These are phyloP conservation scores for Acinonyx jubatus DNA, from an alignment of 2,113 vertebrate genomes.

Conservation along the genomic window DNA sequence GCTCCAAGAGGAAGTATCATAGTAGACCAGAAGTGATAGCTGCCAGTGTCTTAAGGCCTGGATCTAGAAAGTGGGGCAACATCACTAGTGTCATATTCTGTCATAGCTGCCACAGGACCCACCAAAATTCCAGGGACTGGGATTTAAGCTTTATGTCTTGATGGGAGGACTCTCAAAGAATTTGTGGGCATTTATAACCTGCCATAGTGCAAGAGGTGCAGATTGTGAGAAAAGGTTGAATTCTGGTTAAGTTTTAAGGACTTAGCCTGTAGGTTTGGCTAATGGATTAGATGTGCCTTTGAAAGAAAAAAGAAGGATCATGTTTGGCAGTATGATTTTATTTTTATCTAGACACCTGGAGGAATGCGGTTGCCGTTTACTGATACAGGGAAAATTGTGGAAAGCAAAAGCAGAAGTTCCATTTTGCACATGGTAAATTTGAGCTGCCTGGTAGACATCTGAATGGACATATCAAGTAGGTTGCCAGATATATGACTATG, in stretches of 20 bases:
- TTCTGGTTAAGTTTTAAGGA: background rate
- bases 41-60: background rate
- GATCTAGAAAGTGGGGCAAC: background rate
- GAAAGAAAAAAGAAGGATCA: background rate
- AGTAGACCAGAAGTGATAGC: background rate
- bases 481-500: background rate
- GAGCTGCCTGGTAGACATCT: background rate
- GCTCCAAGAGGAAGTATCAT: background rate
- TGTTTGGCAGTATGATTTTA: background rate
- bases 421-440: background rate
- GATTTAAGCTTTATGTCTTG: background rate
- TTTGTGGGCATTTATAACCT: background rate
- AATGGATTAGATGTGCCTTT: background rate
- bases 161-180: background rate
- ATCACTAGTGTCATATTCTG: background rate
- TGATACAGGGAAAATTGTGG: background rate
- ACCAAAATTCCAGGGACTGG: background rate
- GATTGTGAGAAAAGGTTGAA: background rate
- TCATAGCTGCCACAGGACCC: background rate
- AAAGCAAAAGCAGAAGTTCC: background rate
- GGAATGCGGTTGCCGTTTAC: background rate
- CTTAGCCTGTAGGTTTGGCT: background rate
- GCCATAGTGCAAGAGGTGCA: background rate
- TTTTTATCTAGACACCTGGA: background rate
- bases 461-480: background rate